Evolutionary conservation across 2,888 invertebrate genomes (phyloP).

Genomic region (Ctenicera cuprea): DNA sequence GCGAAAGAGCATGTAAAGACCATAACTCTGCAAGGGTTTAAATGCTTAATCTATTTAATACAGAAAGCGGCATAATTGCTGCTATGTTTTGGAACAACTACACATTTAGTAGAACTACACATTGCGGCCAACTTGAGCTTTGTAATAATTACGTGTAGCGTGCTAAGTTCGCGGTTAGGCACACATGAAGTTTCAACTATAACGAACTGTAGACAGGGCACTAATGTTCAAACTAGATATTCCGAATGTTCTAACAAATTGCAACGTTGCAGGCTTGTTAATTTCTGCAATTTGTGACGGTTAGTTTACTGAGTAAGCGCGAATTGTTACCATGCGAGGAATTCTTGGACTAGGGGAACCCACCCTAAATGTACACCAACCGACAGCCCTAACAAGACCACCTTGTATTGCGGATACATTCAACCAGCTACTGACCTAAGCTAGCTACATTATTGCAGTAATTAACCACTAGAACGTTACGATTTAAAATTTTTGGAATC

Average conservation of each 20-base stretch:
- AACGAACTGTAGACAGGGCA: constrained; percentile 38
- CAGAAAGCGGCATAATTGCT: constrained; percentile 48
- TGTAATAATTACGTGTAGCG: constrained; percentile 51
- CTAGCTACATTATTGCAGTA: neutral
- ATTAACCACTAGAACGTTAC: too few species aligned
- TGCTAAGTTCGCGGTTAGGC: constrained; percentile 51
- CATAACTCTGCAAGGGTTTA: constrained; percentile 47
- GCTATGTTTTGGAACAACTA: constrained; percentile 49
- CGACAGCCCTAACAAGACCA: constrained; percentile 1
- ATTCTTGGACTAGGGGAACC: constrained; percentile 26
- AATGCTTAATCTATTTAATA: constrained; percentile 53
- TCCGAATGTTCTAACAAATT: constrained; percentile 46
- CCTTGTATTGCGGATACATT: too few species aligned
- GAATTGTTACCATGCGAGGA: constrained; percentile 40
- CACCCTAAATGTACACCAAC: neutral
- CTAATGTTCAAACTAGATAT: constrained; percentile 34
- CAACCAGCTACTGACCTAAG: too few species aligned
- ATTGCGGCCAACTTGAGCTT: constrained; percentile 53
- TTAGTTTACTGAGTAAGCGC: constrained; percentile 44
- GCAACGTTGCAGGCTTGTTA: constrained; percentile 46
- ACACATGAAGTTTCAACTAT: constrained; percentile 49
- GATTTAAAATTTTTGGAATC: too few species aligned
- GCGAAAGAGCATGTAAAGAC: constrained; percentile 51
- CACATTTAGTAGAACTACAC: constrained; percentile 52
- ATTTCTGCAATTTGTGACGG: constrained; percentile 49